These are phyloP conservation scores for Meliscaeva auricollis DNA, from an alignment of 2,888 invertebrate species.

Conservation along the genomic window DNA sequence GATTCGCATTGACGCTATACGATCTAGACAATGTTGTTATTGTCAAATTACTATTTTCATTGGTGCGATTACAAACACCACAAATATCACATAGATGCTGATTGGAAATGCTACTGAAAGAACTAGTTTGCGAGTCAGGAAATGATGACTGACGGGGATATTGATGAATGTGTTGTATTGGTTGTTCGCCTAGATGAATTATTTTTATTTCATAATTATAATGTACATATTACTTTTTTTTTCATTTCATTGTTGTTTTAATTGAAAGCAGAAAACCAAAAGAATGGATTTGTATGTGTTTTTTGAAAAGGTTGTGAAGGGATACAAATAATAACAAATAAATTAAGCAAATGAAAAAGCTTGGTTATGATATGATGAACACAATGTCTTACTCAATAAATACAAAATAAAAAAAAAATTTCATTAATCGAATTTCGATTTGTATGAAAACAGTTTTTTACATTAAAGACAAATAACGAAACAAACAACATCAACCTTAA, in stretches of 20 bases:
- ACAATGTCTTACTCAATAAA: too few relatives aligned
- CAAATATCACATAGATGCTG: constrained; percentile 78
- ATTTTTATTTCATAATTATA: constrained; percentile 27
- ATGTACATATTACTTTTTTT: constrained; percentile 30
- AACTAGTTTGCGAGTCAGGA: constrained; percentile 76
- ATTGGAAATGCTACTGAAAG: constrained; percentile 74
- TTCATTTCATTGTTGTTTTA: too few relatives aligned
- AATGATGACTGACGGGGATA: constrained; percentile 78
- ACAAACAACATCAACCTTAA: too few relatives aligned
- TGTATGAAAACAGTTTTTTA: too few relatives aligned
- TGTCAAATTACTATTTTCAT: constrained; percentile 83
- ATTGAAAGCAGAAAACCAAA: constrained; percentile 12
- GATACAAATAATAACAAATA: neutral
- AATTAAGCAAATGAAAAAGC: neutral
- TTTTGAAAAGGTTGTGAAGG: neutral
- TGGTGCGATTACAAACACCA: constrained; percentile 85
- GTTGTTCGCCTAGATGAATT: constrained; percentile 70
- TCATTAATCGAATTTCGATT: too few relatives aligned
- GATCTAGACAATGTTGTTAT: constrained; percentile 83
- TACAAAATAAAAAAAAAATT: too few relatives aligned
- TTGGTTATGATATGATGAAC: neutral
- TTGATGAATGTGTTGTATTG: constrained; percentile 74
- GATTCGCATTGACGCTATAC: constrained; percentile 76
- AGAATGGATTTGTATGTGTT: constrained; percentile 8
- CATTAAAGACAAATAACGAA: too few relatives aligned